Percentiles rank a stretch among this genome's conserved stretches.
These are phyloP conservation scores for Phyllotreta cruciferae DNA, from an alignment of 2,888 invertebrate genomes.

Conservation along the genomic window DNA sequence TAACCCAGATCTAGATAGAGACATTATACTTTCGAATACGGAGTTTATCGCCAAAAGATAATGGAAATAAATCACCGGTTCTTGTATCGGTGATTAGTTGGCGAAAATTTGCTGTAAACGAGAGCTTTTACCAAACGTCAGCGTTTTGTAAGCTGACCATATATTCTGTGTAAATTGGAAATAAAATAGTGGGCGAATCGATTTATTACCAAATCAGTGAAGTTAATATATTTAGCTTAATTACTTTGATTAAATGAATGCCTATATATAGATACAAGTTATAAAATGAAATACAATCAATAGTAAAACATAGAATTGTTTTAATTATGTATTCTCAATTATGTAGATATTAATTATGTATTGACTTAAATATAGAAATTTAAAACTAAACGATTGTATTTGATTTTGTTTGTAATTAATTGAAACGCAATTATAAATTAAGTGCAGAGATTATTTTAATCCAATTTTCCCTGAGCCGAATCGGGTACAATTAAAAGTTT, in stretches of 20 bases:
- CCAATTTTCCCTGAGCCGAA: not conserved
- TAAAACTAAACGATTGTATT: not conserved
- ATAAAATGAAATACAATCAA: no score
- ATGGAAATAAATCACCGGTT: conserved; percentile 27
- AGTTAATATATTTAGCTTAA: no score
- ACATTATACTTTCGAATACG: conserved; percentile 25
- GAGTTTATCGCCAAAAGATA: conserved; percentile 24
- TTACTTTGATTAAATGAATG: no score
- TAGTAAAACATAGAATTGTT: no score
- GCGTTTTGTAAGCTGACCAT: conserved; percentile 9
- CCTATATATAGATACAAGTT: no score
- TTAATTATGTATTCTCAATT: no score
- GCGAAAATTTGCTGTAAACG: conserved; percentile 10
- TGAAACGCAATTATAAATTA: conserved; percentile 3
- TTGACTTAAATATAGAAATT: no score
- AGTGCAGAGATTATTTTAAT: conserved; percentile 4
- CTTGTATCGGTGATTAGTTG: not conserved
- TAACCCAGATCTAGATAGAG: conserved; percentile 23
- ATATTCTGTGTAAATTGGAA: not conserved
- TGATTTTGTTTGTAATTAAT: not conserved
- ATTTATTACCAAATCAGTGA: no score
- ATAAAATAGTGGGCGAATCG: no score
- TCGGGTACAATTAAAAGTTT: conserved; percentile 13
- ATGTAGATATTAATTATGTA: no score
- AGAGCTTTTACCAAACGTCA: conserved; percentile 8